Evolutionary conservation across 1,140 invertebrate genomes (phyloP).

Genomic region (Papilio glaucus): DNA sequence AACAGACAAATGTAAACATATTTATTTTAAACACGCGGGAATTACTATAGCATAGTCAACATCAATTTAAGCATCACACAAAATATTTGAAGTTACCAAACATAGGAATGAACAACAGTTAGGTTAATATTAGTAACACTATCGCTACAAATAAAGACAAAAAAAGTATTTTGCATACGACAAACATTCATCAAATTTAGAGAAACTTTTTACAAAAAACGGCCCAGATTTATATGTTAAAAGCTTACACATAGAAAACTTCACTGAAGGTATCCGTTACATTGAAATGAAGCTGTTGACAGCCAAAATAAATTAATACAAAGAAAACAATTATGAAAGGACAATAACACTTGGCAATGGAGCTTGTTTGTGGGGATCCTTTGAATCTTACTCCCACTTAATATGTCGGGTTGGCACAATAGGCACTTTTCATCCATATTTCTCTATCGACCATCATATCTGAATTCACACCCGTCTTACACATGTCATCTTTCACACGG

Average conservation of each 20-base stretch:
- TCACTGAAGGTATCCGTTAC: background rate
- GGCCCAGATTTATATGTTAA: constrained; percentile 8
- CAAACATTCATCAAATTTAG: background rate
- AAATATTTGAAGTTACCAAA: background rate
- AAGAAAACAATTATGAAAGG: background rate
- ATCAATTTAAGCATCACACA: too few species aligned
- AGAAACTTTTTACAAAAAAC: background rate
- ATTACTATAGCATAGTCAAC: too few species aligned
- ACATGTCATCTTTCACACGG: too few species aligned
- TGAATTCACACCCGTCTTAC: too few species aligned
- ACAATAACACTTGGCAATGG: too few species aligned
- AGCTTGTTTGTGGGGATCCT: too few species aligned
- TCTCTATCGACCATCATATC: too few species aligned
- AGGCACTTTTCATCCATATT: too few species aligned
- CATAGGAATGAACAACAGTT: background rate
- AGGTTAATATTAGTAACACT: background rate
- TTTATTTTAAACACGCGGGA: too few species aligned
- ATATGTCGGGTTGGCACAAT: too few species aligned
- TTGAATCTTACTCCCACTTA: too few species aligned
- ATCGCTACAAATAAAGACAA: constrained; percentile 30
- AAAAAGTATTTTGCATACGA: constrained; percentile 28
- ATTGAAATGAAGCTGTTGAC: background rate
- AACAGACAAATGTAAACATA: too few species aligned
- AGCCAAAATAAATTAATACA: background rate
- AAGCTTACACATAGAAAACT: background rate